Conservation (phyloP, 2,113 vertebrate genomes). For the Canis aureus region DNA sequence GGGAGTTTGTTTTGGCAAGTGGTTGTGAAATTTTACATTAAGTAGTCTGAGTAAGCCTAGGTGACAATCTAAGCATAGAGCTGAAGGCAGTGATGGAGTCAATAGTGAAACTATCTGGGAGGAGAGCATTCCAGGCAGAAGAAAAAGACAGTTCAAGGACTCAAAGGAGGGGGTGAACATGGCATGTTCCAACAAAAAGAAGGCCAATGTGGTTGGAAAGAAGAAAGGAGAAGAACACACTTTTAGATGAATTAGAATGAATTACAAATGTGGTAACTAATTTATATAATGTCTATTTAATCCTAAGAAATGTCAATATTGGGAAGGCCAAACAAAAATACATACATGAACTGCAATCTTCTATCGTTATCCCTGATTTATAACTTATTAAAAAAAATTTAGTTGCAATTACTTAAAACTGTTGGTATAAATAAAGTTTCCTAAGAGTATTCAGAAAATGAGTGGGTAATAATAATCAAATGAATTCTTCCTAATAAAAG, state of each 20-base stretch:
- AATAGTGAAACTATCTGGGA: background rate
- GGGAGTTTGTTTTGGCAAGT: background rate
- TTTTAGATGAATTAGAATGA: background rate
- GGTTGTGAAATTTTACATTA: background rate
- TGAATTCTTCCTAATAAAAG: background rate
- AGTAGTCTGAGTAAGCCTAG: too few relatives aligned
- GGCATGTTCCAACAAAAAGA: background rate
- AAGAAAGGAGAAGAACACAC: background rate
- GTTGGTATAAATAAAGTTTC: background rate
- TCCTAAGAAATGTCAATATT: background rate
- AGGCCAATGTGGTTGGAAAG: background rate
- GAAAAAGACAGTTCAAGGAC: background rate
- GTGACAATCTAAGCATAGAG: background rate
- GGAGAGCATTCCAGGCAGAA: background rate
- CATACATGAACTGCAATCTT: background rate
- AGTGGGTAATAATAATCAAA: background rate
- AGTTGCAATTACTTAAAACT: background rate
- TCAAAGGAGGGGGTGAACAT: background rate
- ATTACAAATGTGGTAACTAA: background rate
- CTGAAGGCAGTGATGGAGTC: background rate
- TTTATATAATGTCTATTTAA: background rate
- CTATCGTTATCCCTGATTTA: background rate
- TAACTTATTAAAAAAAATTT: background rate
- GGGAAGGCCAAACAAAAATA: background rate
- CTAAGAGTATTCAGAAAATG: constrained; percentile 1